A percentile compares a stretch with the other conserved stretches of the same genome.
phyloP scores from a whole-genome alignment of 1,140 invertebrate genomes.

The Brachionus paranguensis region DNA sequence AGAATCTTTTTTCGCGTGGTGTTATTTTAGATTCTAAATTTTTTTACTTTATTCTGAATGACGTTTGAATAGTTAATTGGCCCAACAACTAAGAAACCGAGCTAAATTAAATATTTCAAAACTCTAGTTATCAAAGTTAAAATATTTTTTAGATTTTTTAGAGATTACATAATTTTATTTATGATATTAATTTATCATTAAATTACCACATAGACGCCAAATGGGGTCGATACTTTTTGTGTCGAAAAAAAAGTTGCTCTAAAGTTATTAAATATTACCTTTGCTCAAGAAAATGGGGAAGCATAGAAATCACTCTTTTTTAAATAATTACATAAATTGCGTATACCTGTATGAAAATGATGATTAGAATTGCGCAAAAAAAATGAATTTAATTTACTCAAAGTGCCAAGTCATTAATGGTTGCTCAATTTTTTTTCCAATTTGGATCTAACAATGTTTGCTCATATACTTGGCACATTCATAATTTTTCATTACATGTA shows the following conservation, averaged over 20 bases:
- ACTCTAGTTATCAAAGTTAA: not conserved
- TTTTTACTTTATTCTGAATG: not conserved
- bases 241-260: not conserved
- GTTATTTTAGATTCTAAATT: not conserved
- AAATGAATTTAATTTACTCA: not conserved
- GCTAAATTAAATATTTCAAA: not conserved
- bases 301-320: not conserved
- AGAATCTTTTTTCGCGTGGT: not conserved
- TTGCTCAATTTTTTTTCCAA: not conserved
- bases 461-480: not conserved
- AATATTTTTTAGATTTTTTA: not conserved
- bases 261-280: not conserved
- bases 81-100: not conserved
- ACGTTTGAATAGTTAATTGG: not conserved
- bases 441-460: not conserved
- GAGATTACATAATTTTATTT: not conserved
- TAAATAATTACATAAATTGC: not conserved
- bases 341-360: not conserved
- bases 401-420: not conserved
- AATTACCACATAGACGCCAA: not conserved
- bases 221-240: not conserved
- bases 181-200: not conserved
- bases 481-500: not conserved
- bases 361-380: not conserved
- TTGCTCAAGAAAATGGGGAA: not conserved